Conservation (phyloP, 2,797 vertebrate species). For the Mastacembelus armatus region DNA sequence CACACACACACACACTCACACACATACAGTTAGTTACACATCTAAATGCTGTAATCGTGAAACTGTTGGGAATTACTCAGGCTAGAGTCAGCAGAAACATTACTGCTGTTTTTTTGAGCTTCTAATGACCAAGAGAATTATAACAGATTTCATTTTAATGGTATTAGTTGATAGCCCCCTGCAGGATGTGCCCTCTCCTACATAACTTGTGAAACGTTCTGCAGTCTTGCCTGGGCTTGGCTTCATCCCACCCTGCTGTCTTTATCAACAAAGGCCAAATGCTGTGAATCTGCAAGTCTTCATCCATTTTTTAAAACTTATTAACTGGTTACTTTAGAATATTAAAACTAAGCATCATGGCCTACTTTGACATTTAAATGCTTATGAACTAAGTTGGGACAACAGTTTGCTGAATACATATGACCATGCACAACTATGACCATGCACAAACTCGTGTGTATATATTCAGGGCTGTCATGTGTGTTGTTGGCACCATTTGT, state of each 20-base stretch:
- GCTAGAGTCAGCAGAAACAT: slow-evolving; percentile 36
- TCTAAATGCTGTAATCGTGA: slow-evolving; percentile 43
- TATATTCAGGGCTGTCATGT: background rate
- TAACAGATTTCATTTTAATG: slow-evolving; percentile 50
- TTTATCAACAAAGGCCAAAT: slow-evolving; percentile 28
- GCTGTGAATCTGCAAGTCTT: slow-evolving; percentile 37
- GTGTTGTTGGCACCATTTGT: slow-evolving; percentile 5
- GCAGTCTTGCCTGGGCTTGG: slow-evolving; percentile 23
- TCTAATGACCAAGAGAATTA: slow-evolving; percentile 25
- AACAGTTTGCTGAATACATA: slow-evolving; percentile 10
- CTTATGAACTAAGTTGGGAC: slow-evolving; percentile 17
- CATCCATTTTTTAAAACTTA: slow-evolving; percentile 28
- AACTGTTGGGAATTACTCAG: slow-evolving; percentile 43
- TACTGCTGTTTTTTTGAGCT: slow-evolving; percentile 29
- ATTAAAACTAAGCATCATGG: slow-evolving; percentile 29
- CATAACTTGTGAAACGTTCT: slow-evolving; percentile 34
- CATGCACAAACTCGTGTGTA: background rate
- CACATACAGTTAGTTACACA: slow-evolving; percentile 27
- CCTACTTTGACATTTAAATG: slow-evolving; percentile 38
- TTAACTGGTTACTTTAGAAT: slow-evolving; percentile 49
- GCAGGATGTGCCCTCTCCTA: slow-evolving; percentile 25
- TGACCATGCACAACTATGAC: background rate
- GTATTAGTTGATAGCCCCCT: slow-evolving; percentile 42
- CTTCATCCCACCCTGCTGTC: slow-evolving; percentile 29
- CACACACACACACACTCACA: slow-evolving; percentile 11